Base-by-base conservation (phyloP, 2,113 vertebrate genomes). In the Hystrix brachyura region DNA sequence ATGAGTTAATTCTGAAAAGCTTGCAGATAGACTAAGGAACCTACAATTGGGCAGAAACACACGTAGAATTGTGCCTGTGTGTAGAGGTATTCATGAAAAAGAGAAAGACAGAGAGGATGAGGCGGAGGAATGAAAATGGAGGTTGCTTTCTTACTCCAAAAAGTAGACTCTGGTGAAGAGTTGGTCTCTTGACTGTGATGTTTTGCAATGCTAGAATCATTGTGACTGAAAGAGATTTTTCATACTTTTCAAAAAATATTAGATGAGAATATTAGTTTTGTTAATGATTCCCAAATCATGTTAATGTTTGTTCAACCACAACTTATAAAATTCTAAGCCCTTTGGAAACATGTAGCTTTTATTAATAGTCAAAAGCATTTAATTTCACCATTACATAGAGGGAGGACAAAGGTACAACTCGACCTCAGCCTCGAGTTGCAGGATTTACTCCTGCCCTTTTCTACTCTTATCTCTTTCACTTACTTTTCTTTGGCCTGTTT, bases 191-290 rank as follows among this genome's bases (percentile, higher is more conserved):
- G 38, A 67, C 18, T 32, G 21, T 55, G 59, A 32, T 46, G 27
- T 62, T 46, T 93, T 93, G 65, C 65, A 65, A 53, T 62, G 17
- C 34, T 87, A 95, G 76, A 79, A 78, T 18, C 29, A 64, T 62
- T 93, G 34, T 48, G 82, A 91, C 19, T n/a, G 48, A 87, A 95
- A 83, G 25, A 87, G 46, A 94, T 27, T 72, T 83, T 43, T 27
- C 18, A 80, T 2, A 69, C 29, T 89, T 85, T 67, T 67, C n/a
- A 9, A 55, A 92, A 89, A 64, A 34, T 8, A 62, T 74, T 60
- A 32, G 2, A 38, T 78, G 13, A 82, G 59, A 86, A 38, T 48
- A 80, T 46, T 65, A 89, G 27, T 94, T 79, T 85, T 86, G 19
- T 57, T 87, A 72, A 92, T 81, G 51, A 89, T 90, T 46, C 32